Percentiles rank a stretch among this genome's conserved stretches.
Conservation (phyloP, 2,888 invertebrate genomes). For the Nephrotoma guestfalica region DNA sequence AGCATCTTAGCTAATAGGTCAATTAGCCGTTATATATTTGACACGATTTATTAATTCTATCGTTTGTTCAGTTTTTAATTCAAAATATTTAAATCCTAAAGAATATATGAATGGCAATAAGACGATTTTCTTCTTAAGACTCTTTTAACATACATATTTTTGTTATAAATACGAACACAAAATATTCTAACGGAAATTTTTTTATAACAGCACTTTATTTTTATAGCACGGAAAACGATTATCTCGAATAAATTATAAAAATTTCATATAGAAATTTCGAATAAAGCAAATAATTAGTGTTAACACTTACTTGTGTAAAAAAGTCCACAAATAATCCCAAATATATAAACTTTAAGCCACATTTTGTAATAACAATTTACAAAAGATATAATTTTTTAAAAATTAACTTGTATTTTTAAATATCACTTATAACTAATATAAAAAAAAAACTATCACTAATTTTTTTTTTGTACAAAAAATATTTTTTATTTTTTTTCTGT, state of each 20-base stretch:
- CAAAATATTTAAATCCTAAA: not conserved
- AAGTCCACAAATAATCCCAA: constrained; percentile 5
- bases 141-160: not conserved
- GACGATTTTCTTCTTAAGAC: not conserved
- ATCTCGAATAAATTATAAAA: not conserved
- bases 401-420: not conserved
- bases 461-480: not conserved
- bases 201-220: not conserved
- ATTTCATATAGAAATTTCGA: not conserved
- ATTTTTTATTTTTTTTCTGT: constrained; percentile 5
- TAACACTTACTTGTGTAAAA: not conserved
- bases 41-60: not conserved
- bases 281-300: not conserved
- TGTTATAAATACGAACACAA: not conserved
- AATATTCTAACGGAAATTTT: not conserved
- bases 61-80: not conserved
- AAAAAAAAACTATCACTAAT: not conserved
- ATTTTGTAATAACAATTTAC: not conserved
- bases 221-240: not conserved
- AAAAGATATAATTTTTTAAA: not conserved
- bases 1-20: not conserved
- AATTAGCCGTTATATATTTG: not conserved
- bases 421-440: not conserved
- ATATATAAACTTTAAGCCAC: not conserved
- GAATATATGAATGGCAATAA: not conserved